These are phyloP conservation scores for Antigone vipio DNA, from an alignment of 2,113 vertebrate species.

Conservation along the genomic window DNA sequence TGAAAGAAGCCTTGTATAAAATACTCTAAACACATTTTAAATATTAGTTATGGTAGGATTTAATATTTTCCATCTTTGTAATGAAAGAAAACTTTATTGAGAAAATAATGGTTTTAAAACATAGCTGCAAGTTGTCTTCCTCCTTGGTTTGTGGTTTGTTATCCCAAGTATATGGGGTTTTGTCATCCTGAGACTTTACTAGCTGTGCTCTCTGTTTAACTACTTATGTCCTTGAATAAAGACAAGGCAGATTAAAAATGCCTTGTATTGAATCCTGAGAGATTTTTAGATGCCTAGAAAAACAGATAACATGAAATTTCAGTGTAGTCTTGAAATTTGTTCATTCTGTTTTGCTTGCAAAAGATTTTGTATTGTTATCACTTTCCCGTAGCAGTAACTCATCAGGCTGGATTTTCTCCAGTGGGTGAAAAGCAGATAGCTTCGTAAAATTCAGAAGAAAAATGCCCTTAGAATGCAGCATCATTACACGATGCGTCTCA, in stretches of 20 bases:
- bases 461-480: background rate
- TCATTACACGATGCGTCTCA: background rate
- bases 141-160: conserved; percentile 23
- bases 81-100: background rate
- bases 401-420: background rate
- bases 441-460: background rate
- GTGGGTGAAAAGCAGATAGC: background rate
- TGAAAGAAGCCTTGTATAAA: background rate
- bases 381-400: background rate
- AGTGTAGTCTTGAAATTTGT: background rate
- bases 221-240: background rate
- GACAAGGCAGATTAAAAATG: background rate
- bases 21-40: background rate
- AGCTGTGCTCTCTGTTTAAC: background rate
- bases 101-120: background rate
- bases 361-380: background rate
- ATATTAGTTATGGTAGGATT: background rate
- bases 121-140: background rate
- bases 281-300: background rate
- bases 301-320: background rate
- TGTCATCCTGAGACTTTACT: background rate
- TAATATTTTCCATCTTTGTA: background rate
- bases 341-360: background rate
- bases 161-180: background rate
- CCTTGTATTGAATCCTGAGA: background rate